These are phyloP conservation scores for Chouioia cunea DNA, from an alignment of 2,888 invertebrate species.

Conservation along the genomic window DNA sequence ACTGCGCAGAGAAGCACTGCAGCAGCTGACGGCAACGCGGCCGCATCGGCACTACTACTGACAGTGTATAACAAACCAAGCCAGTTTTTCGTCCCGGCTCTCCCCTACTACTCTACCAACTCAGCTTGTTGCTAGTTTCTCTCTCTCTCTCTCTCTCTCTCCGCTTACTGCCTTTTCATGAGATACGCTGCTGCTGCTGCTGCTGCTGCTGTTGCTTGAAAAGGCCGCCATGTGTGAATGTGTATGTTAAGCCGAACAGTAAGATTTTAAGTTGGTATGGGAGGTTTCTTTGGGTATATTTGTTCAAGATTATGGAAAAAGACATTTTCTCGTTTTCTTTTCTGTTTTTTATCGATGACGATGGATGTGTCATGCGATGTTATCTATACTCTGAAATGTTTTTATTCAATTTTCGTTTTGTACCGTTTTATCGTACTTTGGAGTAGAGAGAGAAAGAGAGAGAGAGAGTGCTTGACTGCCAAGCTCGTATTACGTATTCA, in stretches of 20 bases:
- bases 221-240: too few species aligned
- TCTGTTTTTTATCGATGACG: too few species aligned
- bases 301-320: too few species aligned
- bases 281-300: neutral
- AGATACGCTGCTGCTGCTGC: neutral
- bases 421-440: too few species aligned
- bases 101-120: constrained; percentile 21
- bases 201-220: neutral
- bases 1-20: neutral
- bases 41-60: constrained; percentile 65
- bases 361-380: too few species aligned
- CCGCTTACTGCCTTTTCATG: neutral
- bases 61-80: neutral
- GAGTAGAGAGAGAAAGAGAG: too few species aligned
- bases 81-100: constrained; percentile 24
- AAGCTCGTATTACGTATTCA: too few species aligned
- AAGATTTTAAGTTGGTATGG: neutral
- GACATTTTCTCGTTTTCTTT: too few species aligned
- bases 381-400: too few species aligned
- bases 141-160: constrained; percentile 10
- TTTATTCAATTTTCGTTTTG: too few species aligned
- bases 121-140: constrained; percentile 9
- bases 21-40: constrained; percentile 46
- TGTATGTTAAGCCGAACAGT: neutral
- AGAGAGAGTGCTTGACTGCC: too few species aligned